Base-by-base conservation (phyloP, 2,888 invertebrate species). In the Sabellastarte sp. region DNA sequence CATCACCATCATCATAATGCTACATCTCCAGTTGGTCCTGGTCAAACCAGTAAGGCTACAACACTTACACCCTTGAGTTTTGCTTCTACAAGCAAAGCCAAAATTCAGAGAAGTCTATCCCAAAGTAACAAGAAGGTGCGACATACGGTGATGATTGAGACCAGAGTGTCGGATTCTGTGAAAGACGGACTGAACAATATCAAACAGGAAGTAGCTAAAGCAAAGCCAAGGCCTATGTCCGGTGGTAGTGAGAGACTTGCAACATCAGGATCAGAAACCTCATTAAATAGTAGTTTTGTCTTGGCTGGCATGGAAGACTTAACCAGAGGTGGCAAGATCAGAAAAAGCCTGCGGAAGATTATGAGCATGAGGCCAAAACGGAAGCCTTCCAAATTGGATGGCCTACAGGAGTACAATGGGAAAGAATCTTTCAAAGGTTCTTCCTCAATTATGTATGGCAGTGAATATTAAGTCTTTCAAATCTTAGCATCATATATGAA, bases 291-390 rank as follows among this genome's bases (percentile, higher is more conserved):
- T 26, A 10, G 4, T 10, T n/a, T n/a, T n/a, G 24, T 26, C 30
- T 41, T n/a, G 4, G 28, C 29, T 20, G 52, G 33, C 3, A 68
- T 67, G 51, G 71, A 69, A 20, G 71, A 70, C 31, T 58, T 70
- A 56, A 63, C 64, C 1, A 50, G 71, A 24, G 61, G 66, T 26
- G 61, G 60, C 30, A 72, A 70, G 57, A 66, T 73, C 24, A 59
- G 73, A 10, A 72, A 70, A 58, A 73, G 73, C 57, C 41, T 72
- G 26, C 28, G 69, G 29, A 73, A 68, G 24, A 63, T 73, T 59
- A 67, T 72, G 50, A 65, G 55, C 15, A 59, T 51, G 3, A 61
- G 53, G 41, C 52, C 59, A 15, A 63, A 60, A 3, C 31, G 50
- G 32, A 63, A 65, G 56, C 32, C 24, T 52, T 4, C 32, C 20